Base-by-base conservation (phyloP, 2,797 vertebrate species). In the Gambelia wislizenii region DNA sequence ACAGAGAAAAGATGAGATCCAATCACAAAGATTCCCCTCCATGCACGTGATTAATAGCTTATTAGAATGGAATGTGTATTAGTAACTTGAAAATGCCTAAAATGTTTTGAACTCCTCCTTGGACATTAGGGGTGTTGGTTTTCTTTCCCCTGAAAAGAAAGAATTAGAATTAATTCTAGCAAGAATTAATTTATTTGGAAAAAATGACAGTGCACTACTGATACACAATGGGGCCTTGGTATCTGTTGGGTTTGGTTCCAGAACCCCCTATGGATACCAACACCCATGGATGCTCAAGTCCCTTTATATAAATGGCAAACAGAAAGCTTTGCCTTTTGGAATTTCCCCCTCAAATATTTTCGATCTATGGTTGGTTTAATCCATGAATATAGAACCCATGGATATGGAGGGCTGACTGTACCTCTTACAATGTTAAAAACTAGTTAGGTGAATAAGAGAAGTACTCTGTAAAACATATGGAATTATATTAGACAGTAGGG, bases 21-120 rank as follows among this genome's bases (percentile, higher is more conserved):
- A 91, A 12, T 87, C 47, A 47, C 89, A 88, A 67, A 91, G 86
- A 84, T 88, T 88, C 56, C 70, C 49, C 86, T 87, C 89, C 86
- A 90, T 81, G 69, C 86, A 85, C 30, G 47, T 89, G 72, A 83
- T 86, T 86, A 86, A 69, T 54, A 56, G 22, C 80, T 89, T 54
- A 44, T 89, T 82, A 76, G 67, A 81, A 75, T 33, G 27, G 70
- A 67, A 39, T 54, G n/a, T 39, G 3, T 54, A 52, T 39, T 33
- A n/a, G 30, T 18, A 16, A 18, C 49, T 81, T 16, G 64, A 33
- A 67, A 33, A 67, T 33, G 30, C 27, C 76, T 79, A 79, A 89
- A 80, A 74, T 74, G 22, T 39, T 67, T 67, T 47, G 39, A 89
- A 44, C 27, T 52, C 36, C 42, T 89, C 47, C 36, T 86, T 76